Percentiles rank a stretch among this genome's conserved stretches.
Evolutionary conservation across 2,797 vertebrate genomes (phyloP).

Genomic region (Cygnus olor): DNA sequence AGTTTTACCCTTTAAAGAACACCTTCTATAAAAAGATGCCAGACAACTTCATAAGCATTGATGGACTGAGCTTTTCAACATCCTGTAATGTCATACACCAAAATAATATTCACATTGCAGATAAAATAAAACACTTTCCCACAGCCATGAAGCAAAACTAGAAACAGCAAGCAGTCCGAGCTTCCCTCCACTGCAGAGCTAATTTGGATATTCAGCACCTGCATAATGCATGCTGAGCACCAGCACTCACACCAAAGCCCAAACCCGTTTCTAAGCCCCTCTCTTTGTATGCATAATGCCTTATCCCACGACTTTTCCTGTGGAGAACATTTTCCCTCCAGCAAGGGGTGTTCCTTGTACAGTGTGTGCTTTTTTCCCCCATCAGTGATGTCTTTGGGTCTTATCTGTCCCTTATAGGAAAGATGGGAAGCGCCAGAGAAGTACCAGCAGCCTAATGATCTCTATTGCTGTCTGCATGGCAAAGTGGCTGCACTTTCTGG

Average conservation of each 20-base stretch:
- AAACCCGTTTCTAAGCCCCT: fast-evolving
- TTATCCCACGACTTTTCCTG: background rate
- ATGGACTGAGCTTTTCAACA: background rate
- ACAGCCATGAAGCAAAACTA: background rate
- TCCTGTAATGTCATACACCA: background rate
- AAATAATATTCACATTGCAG: background rate
- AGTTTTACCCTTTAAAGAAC: background rate
- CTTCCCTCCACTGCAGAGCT: background rate
- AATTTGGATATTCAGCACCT: background rate
- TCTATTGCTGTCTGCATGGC: background rate
- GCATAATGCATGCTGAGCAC: background rate
- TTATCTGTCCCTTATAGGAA: background rate
- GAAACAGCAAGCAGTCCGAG: background rate
- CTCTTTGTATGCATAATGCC: background rate
- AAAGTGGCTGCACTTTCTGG: background rate
- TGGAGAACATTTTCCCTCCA: background rate
- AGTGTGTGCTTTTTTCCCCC: background rate
- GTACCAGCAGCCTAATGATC: background rate
- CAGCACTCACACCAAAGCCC: background rate
- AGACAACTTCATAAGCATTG: background rate
- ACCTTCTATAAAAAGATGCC: background rate
- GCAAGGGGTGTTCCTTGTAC: background rate
- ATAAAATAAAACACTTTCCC: background rate
- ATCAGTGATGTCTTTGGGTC: background rate
- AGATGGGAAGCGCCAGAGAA: background rate